Conservation (phyloP, 1,140 invertebrate genomes). For the Aphidius gifuensis region DNA sequence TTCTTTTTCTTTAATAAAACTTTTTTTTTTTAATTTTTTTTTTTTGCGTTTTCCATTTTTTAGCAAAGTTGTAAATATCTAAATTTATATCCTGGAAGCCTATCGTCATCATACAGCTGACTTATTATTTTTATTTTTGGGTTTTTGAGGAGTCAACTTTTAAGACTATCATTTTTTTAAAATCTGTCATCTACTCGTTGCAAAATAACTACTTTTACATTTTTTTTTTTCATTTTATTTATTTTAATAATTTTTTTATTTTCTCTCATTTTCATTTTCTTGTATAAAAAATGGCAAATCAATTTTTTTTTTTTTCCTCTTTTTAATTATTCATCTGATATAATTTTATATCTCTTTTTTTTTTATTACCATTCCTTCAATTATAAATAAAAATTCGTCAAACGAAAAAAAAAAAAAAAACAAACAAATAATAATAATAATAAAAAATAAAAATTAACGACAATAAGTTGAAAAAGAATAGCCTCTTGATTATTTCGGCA, state of each 20-base stretch:
- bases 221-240: slow-evolving; percentile 38
- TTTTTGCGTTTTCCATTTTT: slow-evolving; percentile 18
- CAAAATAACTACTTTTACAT: slow-evolving; percentile 55
- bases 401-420: too few species aligned
- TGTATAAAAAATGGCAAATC: slow-evolving; percentile 56
- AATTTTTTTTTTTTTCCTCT: slow-evolving; percentile 39
- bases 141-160: slow-evolving; percentile 4
- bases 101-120: slow-evolving; percentile 33
- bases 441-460: too few species aligned
- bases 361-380: background rate
- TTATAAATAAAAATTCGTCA: slow-evolving; percentile 4
- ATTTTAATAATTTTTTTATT: slow-evolving; percentile 3
- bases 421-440: too few species aligned
- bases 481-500: too few species aligned
- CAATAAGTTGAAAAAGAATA: too few species aligned
- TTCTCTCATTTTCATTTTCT: background rate
- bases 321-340: slow-evolving; percentile 32
- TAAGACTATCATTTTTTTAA: slow-evolving; percentile 9
- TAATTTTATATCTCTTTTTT: slow-evolving; percentile 19
- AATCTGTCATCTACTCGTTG: slow-evolving; percentile 47
- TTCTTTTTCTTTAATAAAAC: slow-evolving; percentile 35
- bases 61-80: slow-evolving; percentile 46
- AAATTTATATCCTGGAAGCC: slow-evolving; percentile 55
- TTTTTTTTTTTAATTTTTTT: too few species aligned
- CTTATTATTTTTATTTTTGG: slow-evolving; percentile 12